Conservation (phyloP, 2,888 invertebrate species). For the Meiosimyza platycephala region DNA sequence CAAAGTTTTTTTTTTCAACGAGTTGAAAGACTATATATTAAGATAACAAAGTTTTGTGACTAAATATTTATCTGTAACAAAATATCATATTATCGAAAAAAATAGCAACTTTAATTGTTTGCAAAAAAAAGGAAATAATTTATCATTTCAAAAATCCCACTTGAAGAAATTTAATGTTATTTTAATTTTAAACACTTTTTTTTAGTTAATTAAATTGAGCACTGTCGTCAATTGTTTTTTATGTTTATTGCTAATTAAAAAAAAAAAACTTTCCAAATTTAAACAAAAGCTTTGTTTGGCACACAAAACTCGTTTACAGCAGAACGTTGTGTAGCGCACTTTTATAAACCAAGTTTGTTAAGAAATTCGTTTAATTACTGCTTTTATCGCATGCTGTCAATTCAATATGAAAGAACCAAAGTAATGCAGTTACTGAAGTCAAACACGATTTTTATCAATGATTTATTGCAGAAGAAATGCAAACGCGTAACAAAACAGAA, state of each 20-base stretch:
- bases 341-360: constrained; percentile 23
- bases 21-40: no score
- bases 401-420: constrained; percentile 17
- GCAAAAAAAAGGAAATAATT: no score
- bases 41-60: background rate
- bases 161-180: background rate
- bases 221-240: background rate
- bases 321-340: background rate
- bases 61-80: background rate
- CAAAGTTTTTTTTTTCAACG: no score
- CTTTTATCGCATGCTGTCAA: background rate
- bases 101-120: no score
- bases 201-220: constrained; percentile 1
- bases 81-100: no score
- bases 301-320: no score
- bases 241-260: no score
- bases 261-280: no score
- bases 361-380: constrained; percentile 27
- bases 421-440: constrained; percentile 4
- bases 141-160: background rate
- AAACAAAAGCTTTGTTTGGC: no score
- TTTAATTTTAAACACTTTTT: background rate
- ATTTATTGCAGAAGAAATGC: constrained; percentile 21
- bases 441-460: constrained; percentile 28
- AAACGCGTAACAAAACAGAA: background rate